A percentile compares a stretch with the other conserved stretches of the same genome.
Conservation (phyloP, 2,888 invertebrate species). For the Drosophila tanythrix region DNA sequence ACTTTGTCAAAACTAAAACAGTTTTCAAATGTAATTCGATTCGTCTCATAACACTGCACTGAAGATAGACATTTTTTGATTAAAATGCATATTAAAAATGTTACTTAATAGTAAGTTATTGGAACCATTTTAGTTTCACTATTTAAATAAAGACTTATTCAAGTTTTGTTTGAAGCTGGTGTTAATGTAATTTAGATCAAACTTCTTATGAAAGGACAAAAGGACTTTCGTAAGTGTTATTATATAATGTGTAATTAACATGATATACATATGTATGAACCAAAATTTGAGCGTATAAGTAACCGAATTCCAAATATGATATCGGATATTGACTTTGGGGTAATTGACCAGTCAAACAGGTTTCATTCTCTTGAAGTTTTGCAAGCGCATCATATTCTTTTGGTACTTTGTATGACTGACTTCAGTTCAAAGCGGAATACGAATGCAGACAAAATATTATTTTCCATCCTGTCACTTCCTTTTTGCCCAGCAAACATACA, state of each 20-base stretch:
- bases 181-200: background rate
- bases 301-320: no score
- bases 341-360: slow-evolving; percentile 53
- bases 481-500: slow-evolving; percentile 26
- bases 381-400: slow-evolving; percentile 15
- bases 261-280: background rate
- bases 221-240: no score
- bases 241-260: background rate
- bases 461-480: slow-evolving; percentile 35
- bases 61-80: background rate
- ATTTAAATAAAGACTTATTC: background rate
- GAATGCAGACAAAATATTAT: slow-evolving; percentile 71
- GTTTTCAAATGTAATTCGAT: background rate
- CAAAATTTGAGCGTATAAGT: background rate
- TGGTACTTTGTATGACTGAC: slow-evolving; percentile 22
- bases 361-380: slow-evolving; percentile 5
- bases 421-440: slow-evolving; percentile 56
- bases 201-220: background rate
- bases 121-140: background rate
- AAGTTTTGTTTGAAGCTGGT: background rate
- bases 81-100: background rate
- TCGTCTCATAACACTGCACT: background rate
- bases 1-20: no score
- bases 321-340: slow-evolving; percentile 1
- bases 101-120: background rate